Percentiles rank a stretch among this genome's conserved stretches.
Conservation (phyloP, 2,888 invertebrate genomes). For the Agriopis aurantiaria region DNA sequence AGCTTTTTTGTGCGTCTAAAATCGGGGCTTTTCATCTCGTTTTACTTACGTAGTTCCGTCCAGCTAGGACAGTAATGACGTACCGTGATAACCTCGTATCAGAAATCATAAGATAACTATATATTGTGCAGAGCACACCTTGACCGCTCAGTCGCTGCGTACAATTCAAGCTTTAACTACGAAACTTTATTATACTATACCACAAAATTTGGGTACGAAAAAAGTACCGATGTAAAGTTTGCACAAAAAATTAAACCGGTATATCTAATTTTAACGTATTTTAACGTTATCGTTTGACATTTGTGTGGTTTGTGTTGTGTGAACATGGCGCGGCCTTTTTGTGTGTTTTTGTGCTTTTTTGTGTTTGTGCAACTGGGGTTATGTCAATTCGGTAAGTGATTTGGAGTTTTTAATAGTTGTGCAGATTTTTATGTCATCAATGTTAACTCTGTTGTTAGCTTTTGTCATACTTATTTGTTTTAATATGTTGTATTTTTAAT, state of each 20-base stretch:
- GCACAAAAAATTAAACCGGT: slow-evolving; percentile 12
- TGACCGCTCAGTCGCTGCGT: slow-evolving; percentile 26
- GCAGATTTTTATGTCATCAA: neutral
- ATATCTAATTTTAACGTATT: slow-evolving; percentile 10
- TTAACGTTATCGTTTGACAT: slow-evolving; percentile 1
- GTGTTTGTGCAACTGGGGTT: slow-evolving; percentile 60
- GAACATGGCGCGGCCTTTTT: slow-evolving; percentile 54
- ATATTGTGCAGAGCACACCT: slow-evolving; percentile 43
- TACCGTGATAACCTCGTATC: slow-evolving; percentile 37
- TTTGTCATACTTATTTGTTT: too few species aligned
- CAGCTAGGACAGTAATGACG: slow-evolving; percentile 24
- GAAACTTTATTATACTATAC: neutral
- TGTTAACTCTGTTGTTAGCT: too few species aligned
- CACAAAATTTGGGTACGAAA: slow-evolving; percentile 8
- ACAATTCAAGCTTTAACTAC: slow-evolving; percentile 4
- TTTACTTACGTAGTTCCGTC: slow-evolving; percentile 4
- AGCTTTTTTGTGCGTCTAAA: slow-evolving; percentile 8
- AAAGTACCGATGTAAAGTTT: slow-evolving; percentile 19
- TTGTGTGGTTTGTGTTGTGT: slow-evolving; percentile 34
- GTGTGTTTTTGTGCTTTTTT: slow-evolving; percentile 61
- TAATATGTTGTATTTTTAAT: too few species aligned
- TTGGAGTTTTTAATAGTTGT: neutral
- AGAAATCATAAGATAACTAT: slow-evolving; percentile 36
- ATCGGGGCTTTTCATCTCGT: slow-evolving; percentile 5
- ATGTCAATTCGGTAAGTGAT: slow-evolving; percentile 71